These are phyloP conservation scores for Gastrophryne carolinensis DNA, from an alignment of 2,797 vertebrate species.

Conservation along the genomic window DNA sequence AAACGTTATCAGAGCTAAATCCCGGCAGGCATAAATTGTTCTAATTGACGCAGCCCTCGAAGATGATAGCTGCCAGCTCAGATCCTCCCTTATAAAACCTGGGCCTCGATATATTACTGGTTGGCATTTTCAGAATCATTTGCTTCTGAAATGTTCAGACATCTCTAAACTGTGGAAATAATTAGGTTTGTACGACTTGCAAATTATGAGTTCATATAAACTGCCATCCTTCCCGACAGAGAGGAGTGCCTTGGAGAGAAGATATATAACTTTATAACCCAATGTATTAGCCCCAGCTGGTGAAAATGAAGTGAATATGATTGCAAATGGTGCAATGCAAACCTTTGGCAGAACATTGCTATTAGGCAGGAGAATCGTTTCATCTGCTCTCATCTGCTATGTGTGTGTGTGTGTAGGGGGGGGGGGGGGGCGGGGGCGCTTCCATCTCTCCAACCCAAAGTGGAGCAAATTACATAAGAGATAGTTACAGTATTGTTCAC, in stretches of 20 bases:
- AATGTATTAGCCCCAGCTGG: slow-evolving; percentile 61
- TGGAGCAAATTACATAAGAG: too few species aligned
- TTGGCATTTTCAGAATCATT: slow-evolving; percentile 10
- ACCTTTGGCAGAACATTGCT: slow-evolving; percentile 54
- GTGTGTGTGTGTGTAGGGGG: too few species aligned
- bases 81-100: background rate
- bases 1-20: background rate
- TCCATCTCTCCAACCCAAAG: too few species aligned
- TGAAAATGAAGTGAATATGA: slow-evolving; percentile 61
- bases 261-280: slow-evolving; percentile 55
- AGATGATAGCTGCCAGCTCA: background rate
- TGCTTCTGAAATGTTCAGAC: slow-evolving; percentile 16
- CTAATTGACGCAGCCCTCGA: background rate
- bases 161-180: slow-evolving; percentile 19
- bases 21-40: background rate
- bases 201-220: slow-evolving; percentile 41
- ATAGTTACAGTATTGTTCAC: too few species aligned
- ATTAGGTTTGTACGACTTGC: slow-evolving; percentile 47
- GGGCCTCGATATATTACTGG: background rate
- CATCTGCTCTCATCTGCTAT: slow-evolving; percentile 54
- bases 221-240: slow-evolving; percentile 42
- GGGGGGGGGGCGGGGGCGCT: too few species aligned
- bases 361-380: slow-evolving; percentile 52
- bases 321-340: slow-evolving; percentile 57
- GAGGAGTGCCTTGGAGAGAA: slow-evolving; percentile 54